A percentile compares a stretch with the other conserved stretches of the same genome.
These are phyloP conservation scores for Cynopterus sphinx DNA, from an alignment of 2,797 vertebrate species.

Conservation along the genomic window DNA sequence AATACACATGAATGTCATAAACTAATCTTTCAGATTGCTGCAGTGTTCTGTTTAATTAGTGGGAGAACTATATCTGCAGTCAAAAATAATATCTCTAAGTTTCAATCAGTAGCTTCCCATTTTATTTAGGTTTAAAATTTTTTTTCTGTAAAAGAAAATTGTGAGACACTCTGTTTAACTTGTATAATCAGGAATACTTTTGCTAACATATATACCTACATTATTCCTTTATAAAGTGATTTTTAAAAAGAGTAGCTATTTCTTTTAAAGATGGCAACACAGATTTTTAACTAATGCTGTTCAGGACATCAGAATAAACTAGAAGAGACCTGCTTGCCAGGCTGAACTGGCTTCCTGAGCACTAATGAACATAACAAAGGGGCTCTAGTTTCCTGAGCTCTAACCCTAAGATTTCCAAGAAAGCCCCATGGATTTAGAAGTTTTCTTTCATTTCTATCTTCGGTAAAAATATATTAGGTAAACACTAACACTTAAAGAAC, in stretches of 20 bases:
- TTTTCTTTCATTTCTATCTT: neutral
- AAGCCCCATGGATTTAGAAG: neutral
- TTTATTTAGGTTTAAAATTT: neutral
- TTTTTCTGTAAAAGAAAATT: neutral
- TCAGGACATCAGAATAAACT: neutral
- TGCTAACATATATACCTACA: neutral
- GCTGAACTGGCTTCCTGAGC: rapidly evolving
- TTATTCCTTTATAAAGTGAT: neutral
- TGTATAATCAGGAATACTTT: neutral
- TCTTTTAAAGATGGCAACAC: neutral
- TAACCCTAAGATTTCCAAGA: neutral
- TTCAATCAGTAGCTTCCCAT: neutral
- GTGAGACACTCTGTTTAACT: neutral
- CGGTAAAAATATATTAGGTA: neutral
- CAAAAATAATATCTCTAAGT: neutral
- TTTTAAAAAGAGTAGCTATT: neutral
- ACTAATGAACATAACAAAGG: neutral
- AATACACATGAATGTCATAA: neutral
- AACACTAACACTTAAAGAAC: neutral
- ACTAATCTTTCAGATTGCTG: neutral
- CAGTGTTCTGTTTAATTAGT: neutral
- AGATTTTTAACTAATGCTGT: neutral
- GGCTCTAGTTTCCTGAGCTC: neutral
- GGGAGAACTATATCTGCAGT: neutral
- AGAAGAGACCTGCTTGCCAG: rapidly evolving